Evolutionary conservation across 2,888 invertebrate genomes (phyloP).

Genomic region (Phlogophora meticulosa): DNA sequence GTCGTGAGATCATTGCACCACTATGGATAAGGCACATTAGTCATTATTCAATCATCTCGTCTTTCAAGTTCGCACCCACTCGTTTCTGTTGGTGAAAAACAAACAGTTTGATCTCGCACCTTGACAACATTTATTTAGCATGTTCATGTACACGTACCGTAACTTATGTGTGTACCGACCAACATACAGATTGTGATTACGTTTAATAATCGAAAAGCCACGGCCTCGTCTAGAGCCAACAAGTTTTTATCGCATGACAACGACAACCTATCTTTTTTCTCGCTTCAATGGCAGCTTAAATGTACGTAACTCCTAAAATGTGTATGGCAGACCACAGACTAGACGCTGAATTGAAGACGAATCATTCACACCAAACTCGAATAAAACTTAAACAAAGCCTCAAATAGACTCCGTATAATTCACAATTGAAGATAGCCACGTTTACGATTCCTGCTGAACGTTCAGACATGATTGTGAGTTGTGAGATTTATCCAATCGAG

Average conservation of each 20-base stretch:
- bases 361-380: constrained; percentile 26
- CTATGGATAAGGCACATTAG: constrained; percentile 75
- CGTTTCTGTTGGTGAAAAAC: constrained; percentile 68
- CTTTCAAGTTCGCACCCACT: constrained; percentile 75
- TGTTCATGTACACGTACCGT: constrained; percentile 55
- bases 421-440: constrained; percentile 38
- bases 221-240: constrained; percentile 43
- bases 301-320: constrained; percentile 23
- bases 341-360: constrained; percentile 4
- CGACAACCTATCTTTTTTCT: constrained; percentile 40
- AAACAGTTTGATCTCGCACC: constrained; percentile 74
- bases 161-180: constrained; percentile 36
- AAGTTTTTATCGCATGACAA: constrained; percentile 47
- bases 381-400: constrained; percentile 24
- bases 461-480: constrained; percentile 39
- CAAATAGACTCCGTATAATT: constrained; percentile 39
- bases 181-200: constrained; percentile 38
- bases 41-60: constrained; percentile 71
- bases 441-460: constrained; percentile 37
- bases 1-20: constrained; percentile 78
- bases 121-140: constrained; percentile 67
- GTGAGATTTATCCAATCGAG: constrained; percentile 63
- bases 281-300: constrained; percentile 16
- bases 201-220: constrained; percentile 59
- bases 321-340: not conserved